phyloP scores from a whole-genome alignment of 2,888 invertebrate genomes.

The Philonicus albiceps region DNA sequence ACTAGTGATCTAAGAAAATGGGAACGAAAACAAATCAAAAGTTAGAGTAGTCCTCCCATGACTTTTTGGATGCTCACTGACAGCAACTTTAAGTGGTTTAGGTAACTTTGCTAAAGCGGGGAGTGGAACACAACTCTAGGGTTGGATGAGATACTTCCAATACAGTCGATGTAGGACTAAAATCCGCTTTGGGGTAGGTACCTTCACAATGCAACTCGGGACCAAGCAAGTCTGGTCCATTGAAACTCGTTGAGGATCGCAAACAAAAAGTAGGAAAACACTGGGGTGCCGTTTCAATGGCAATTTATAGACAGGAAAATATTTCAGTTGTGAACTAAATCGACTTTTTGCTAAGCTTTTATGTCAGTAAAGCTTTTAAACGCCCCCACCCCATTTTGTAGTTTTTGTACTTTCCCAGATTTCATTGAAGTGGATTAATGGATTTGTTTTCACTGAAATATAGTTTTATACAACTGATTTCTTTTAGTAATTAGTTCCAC shows the following conservation, averaged over 20 bases:
- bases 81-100: not conserved
- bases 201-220: not conserved
- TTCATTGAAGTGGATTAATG: not conserved
- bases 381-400: not conserved
- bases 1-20: conserved; percentile 15
- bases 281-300: not conserved
- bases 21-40: conserved; percentile 22
- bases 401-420: not conserved
- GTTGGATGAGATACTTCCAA: not conserved
- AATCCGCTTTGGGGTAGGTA: not conserved
- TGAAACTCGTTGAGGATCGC: not conserved
- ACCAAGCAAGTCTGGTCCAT: not conserved
- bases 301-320: not conserved
- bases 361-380: not conserved
- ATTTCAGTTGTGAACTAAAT: not conserved
- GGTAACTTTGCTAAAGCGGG: not conserved
- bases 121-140: not conserved
- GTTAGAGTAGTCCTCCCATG: not conserved
- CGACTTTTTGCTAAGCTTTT: not conserved
- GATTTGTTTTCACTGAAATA: not conserved
- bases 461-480: not conserved
- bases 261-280: not conserved
- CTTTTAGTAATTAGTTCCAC: not conserved
- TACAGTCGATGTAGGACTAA: not conserved
- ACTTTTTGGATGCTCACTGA: not conserved